Evolutionary conservation across 2,113 vertebrate genomes (phyloP).

Genomic region (Morphnarchus princeps): DNA sequence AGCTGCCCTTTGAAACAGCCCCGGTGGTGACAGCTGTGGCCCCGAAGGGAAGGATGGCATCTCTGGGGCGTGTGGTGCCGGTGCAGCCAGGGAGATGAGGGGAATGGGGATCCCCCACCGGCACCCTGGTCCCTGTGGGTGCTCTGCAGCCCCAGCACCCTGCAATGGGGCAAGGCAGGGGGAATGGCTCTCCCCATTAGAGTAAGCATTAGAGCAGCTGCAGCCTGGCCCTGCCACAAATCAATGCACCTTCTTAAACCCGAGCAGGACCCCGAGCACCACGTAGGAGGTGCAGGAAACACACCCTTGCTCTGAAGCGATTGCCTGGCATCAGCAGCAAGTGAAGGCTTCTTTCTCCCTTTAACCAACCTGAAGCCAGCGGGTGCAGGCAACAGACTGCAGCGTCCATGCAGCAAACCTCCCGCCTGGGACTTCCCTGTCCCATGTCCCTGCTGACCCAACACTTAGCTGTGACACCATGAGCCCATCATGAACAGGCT

Average conservation of each 20-base stretch:
- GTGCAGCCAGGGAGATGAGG: accelerated
- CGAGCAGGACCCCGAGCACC: accelerated
- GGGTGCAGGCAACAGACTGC: background rate
- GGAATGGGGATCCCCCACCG: background rate
- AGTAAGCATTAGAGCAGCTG: background rate
- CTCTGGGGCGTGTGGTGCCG: accelerated
- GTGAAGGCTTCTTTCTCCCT: background rate
- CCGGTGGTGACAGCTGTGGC: background rate
- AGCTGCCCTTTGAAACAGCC: slow-evolving; percentile 59
- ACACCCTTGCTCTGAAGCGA: background rate
- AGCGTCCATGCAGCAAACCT: background rate
- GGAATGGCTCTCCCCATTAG: accelerated
- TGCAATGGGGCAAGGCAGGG: background rate
- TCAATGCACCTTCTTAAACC: background rate
- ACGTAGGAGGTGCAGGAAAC: accelerated
- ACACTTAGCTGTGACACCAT: background rate
- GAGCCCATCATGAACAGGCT: background rate
- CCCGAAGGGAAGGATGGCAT: background rate
- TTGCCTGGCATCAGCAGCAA: background rate
- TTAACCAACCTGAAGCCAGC: background rate
- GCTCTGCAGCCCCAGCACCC: background rate
- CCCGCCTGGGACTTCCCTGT: background rate
- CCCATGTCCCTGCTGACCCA: background rate
- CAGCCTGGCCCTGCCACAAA: background rate
- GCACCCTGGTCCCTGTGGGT: background rate